Conservation (phyloP, 2,888 invertebrate genomes). For the Aplocera efformata region DNA sequence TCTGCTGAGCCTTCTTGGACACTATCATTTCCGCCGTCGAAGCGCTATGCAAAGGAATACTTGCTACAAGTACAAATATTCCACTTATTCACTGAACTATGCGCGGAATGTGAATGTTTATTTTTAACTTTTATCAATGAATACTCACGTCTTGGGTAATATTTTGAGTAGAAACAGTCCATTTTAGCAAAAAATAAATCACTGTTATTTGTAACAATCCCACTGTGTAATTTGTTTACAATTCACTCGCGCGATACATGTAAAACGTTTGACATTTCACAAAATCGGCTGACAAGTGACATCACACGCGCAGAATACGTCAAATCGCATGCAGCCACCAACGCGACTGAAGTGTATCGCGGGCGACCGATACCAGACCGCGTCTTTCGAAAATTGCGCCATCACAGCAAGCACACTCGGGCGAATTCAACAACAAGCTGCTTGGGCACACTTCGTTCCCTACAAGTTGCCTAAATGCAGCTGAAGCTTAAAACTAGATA, state of each 20-base stretch:
- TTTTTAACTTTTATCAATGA: slow-evolving; percentile 56
- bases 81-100: slow-evolving; percentile 59
- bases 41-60: neutral
- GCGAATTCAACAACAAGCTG: slow-evolving; percentile 79
- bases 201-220: slow-evolving; percentile 65
- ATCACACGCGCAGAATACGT: slow-evolving; percentile 79
- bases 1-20: too few relatives aligned
- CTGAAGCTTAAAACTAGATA: slow-evolving; percentile 73
- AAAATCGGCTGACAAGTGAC: slow-evolving; percentile 78
- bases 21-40: too few relatives aligned
- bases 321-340: slow-evolving; percentile 80
- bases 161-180: slow-evolving; percentile 80
- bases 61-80: slow-evolving; percentile 31
- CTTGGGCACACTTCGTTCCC: slow-evolving; percentile 77
- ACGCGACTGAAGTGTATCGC: slow-evolving; percentile 82
- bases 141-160: slow-evolving; percentile 80
- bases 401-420: slow-evolving; percentile 78
- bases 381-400: slow-evolving; percentile 83
- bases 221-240: slow-evolving; percentile 74
- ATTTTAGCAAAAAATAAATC: slow-evolving; percentile 57
- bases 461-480: slow-evolving; percentile 66
- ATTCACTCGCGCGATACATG: slow-evolving; percentile 73
- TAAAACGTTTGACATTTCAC: slow-evolving; percentile 78
- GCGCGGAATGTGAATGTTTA: slow-evolving; percentile 72
- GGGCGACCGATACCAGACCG: slow-evolving; percentile 79